Percentiles rank a stretch among this genome's conserved stretches.
Evolutionary conservation across 2,113 vertebrate species (phyloP).

Genomic region (Siphamia tubifer): DNA sequence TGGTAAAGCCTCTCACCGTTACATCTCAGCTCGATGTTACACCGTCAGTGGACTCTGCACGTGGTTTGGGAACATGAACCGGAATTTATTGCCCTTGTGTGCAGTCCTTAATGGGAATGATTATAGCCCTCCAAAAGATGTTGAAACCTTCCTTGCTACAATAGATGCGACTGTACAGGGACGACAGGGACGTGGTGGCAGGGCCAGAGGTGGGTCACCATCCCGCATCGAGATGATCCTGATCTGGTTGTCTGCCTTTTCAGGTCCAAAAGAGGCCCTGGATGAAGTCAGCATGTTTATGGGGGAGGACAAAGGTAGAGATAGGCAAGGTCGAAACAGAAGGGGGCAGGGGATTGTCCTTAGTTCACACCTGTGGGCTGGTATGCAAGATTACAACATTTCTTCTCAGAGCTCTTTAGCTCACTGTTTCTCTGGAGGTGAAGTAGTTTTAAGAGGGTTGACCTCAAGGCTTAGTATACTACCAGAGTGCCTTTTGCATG

Average conservation of each 20-base stretch:
- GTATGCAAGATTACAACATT: conserved; percentile 85
- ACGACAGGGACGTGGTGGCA: conserved; percentile 28
- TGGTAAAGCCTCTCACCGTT: conserved; percentile 64
- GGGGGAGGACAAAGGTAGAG: conserved; percentile 62
- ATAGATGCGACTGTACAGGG: conserved; percentile 28
- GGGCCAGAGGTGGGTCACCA: conserved; percentile 58
- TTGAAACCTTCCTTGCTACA: conserved; percentile 75
- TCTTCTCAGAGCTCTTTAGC: conserved; percentile 74
- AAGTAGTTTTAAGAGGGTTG: conserved; percentile 43
- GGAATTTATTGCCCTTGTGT: conserved; percentile 85
- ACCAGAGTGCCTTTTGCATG: conserved; percentile 78
- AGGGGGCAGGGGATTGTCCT: conserved; percentile 53
- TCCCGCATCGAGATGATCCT: conserved; percentile 82
- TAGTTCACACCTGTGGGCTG: conserved; percentile 68
- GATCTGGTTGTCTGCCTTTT: conserved; percentile 85
- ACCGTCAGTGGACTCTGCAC: conserved; percentile 78
- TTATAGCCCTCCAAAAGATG: conserved; percentile 67
- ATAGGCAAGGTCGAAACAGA: conserved; percentile 43
- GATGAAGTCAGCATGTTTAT: conserved; percentile 51
- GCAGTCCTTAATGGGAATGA: conserved; percentile 91
- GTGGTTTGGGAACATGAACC: conserved; percentile 78
- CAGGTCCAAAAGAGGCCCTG: conserved; percentile 72
- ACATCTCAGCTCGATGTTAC: conserved; percentile 84
- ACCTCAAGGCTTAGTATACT: conserved; percentile 52
- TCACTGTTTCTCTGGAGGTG: conserved; percentile 78